phyloP scores from a whole-genome alignment of 2,113 vertebrate genomes.

The Chascanopsetta lugubris region DNA sequence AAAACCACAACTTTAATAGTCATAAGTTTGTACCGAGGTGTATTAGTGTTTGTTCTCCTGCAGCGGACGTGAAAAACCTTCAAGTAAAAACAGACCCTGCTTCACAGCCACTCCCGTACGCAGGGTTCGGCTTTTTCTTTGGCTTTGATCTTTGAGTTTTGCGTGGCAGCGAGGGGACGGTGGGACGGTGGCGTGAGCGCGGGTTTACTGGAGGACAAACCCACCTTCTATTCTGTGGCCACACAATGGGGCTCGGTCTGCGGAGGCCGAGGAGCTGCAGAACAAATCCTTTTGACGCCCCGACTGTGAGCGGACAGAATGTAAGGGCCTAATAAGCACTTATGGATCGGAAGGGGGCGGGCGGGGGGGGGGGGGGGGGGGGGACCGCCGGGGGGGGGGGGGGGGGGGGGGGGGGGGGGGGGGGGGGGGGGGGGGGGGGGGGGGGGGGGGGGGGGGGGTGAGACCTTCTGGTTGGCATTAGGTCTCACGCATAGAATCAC shows the following conservation, averaged over 20 bases:
- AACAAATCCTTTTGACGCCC: constrained; percentile 60
- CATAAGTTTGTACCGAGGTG: no score
- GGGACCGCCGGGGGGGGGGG: no score
- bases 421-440: no score
- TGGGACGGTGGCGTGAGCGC: constrained; percentile 28
- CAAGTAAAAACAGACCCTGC: constrained; percentile 1
- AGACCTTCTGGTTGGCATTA: constrained; percentile 24
- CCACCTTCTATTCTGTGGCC: constrained; percentile 40
- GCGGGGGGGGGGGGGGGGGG: no score
- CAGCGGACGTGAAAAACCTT: no score
- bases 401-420: no score
- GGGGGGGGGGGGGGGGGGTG: no score
- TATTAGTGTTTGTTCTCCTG: background rate
- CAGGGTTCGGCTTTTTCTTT: background rate
- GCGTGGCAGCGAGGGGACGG: constrained; percentile 26
- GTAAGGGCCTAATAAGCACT: constrained; percentile 40
- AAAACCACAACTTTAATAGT: background rate
- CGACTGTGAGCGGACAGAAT: constrained; percentile 32
- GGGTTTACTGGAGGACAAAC: constrained; percentile 45
- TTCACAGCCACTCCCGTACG: background rate
- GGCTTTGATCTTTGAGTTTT: constrained; percentile 33
- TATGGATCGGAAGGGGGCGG: constrained; percentile 48
- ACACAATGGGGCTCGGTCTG: constrained; percentile 53
- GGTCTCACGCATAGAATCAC: background rate
- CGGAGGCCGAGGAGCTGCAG: constrained; percentile 47